Percentiles rank a stretch among this genome's conserved stretches.
phyloP scores from a whole-genome alignment of 2,888 invertebrate species.

The Euclidia mi region DNA sequence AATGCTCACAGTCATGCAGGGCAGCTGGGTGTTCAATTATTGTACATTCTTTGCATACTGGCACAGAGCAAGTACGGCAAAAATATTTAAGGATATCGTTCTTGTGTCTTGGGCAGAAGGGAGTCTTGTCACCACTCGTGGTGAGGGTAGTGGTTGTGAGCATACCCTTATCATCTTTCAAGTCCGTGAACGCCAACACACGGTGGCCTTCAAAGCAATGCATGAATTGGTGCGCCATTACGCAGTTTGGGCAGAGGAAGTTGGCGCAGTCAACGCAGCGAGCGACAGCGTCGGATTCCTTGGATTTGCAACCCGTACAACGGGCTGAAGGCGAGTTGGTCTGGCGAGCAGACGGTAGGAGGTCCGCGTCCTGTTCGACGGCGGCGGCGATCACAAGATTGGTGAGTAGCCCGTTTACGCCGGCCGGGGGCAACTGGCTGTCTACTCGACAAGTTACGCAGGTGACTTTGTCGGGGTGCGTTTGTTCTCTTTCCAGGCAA shows the following conservation, averaged over 20 bases:
- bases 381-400: constrained; percentile 91
- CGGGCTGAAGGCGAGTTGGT: constrained; percentile 90
- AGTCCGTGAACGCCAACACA: constrained; percentile 93
- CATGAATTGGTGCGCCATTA: constrained; percentile 99
- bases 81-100: constrained; percentile 97
- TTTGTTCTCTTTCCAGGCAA: constrained; percentile 94
- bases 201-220: constrained; percentile 99
- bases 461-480: constrained; percentile 92
- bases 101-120: constrained; percentile 97
- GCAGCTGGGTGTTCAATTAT: constrained; percentile 95
- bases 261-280: constrained; percentile 99
- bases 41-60: constrained; percentile 99
- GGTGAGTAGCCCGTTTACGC: constrained; percentile 92
- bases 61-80: constrained; percentile 97
- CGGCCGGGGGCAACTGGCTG: constrained; percentile 86
- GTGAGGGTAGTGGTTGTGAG: constrained; percentile 86
- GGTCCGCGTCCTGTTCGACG: constrained; percentile 89
- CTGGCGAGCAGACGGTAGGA: constrained; percentile 82
- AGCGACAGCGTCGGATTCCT: constrained; percentile 98
- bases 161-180: constrained; percentile 91
- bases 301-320: constrained; percentile 99
- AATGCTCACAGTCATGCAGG: constrained; percentile 96
- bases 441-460: constrained; percentile 93
- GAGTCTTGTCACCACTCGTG: constrained; percentile 91
- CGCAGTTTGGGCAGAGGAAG: constrained; percentile 98